Evolutionary conservation across 2,113 vertebrate species (phyloP).

Genomic region (Pyrgilauda ruficollis): DNA sequence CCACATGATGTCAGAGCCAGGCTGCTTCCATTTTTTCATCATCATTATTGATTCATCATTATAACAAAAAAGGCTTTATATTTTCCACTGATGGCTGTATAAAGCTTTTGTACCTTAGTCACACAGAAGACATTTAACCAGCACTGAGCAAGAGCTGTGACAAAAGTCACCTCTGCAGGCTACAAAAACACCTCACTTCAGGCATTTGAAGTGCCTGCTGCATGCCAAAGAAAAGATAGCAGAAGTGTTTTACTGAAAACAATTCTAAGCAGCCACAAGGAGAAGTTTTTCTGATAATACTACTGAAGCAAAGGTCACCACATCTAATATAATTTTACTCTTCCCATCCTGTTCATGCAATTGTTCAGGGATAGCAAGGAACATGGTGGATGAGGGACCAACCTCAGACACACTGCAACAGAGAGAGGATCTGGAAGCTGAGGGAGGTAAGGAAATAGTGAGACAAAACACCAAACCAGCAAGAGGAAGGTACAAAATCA

Average conservation of each 20-base stretch:
- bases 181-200: background rate
- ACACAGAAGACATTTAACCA: background rate
- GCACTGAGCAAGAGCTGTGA: background rate
- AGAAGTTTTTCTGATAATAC: background rate
- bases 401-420: background rate
- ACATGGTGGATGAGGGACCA: background rate
- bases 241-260: background rate
- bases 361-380: fast-evolving
- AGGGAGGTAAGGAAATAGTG: background rate
- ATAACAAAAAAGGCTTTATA: background rate
- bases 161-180: background rate
- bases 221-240: background rate
- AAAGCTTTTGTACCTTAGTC: background rate
- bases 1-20: background rate
- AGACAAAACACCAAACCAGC: background rate
- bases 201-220: background rate
- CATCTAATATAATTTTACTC: background rate
- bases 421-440: background rate
- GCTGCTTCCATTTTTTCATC: background rate
- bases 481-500: background rate
- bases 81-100: background rate
- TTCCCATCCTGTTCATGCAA: background rate
- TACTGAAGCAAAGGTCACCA: background rate
- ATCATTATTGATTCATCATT: background rate
- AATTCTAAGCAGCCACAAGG: background rate